Evolutionary conservation across 2,113 vertebrate genomes (phyloP), one percentile per base, ranked within the genome.

Genomic region (Nycticryphes semicollaris): DNA sequence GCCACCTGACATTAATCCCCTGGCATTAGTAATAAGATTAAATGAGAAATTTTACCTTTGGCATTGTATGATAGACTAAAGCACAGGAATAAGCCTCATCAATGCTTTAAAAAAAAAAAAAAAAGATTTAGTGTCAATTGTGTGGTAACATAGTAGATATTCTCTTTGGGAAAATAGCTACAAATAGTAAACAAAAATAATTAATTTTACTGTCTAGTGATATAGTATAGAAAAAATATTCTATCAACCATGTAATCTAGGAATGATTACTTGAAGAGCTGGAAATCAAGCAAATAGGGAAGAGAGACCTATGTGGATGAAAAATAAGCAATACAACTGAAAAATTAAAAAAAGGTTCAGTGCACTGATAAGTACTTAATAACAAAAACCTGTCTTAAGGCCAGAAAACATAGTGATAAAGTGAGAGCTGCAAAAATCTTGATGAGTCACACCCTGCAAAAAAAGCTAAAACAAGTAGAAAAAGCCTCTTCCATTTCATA

Each of bases 1-100:
- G 75, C 80, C 78, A 95, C 73, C 81, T 96, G 92, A 94, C 92
- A 94, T 97, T 94, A 98, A 97, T 95, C 69, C 80, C 75, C 33
- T 74, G n/a, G 45, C 50, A 90, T 62, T 33, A 95, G 45, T 95
- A 95, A 87, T 88, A 94, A 92, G 84, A 96, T 92, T 94, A 95
- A 97, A 78, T 57, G 63, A 93, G 59, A 96, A 92, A 64, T 83
- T 94, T 93, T 90, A 95, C 84, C 72, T 96, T 94, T 89, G 70
- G 48, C 66, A 74, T 82, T 80, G 30, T 79, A 75, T 14, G 41
- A 94, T 57, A 94, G 90, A 91, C 74, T 84, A 94, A 91, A 92
- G 57, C 54, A 75, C 5, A 53, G 51, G 51, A 91, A 92, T 41
- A 86, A 89, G 76, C 41, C 33, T 69, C 82, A 94, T 84, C 73